A percentile compares a stretch with the other conserved stretches of the same genome.
phyloP scores from a whole-genome alignment of 2,888 invertebrate genomes.

The Stegophylla sp. region DNA sequence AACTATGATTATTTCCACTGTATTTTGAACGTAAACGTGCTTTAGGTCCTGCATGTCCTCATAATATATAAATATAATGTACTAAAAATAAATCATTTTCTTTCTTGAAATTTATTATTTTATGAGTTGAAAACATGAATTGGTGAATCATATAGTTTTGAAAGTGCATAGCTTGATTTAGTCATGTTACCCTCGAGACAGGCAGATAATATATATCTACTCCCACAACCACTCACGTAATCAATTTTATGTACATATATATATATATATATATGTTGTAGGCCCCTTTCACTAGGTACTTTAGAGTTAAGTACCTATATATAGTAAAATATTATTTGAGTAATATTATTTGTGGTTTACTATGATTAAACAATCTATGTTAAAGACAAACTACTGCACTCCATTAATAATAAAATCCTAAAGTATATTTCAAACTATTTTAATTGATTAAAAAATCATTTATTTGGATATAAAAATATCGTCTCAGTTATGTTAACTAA shows the following conservation, averaged over 20 bases:
- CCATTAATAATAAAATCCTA: neutral
- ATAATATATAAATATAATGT: no score
- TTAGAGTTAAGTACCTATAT: neutral
- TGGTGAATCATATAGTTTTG: neutral
- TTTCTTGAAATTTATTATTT: neutral
- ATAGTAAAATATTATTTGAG: no score
- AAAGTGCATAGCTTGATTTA: neutral
- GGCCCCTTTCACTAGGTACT: neutral
- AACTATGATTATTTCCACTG: no score
- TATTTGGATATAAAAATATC: neutral
- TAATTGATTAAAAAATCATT: neutral
- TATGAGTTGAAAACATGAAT: neutral
- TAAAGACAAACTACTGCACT: neutral
- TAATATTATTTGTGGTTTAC: neutral
- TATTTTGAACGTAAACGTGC: no score
- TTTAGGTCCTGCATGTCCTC: no score
- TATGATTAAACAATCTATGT: neutral
- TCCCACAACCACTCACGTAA: neutral
- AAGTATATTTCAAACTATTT: neutral
- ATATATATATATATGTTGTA: neutral
- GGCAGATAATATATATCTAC: neutral
- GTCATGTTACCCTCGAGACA: neutral
- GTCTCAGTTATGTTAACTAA: no score
- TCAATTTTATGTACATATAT: conserved; percentile 3
- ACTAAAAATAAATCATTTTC: neutral